phyloP scores from a whole-genome alignment of 2,888 invertebrate genomes.

The Argyra leucocephala region DNA sequence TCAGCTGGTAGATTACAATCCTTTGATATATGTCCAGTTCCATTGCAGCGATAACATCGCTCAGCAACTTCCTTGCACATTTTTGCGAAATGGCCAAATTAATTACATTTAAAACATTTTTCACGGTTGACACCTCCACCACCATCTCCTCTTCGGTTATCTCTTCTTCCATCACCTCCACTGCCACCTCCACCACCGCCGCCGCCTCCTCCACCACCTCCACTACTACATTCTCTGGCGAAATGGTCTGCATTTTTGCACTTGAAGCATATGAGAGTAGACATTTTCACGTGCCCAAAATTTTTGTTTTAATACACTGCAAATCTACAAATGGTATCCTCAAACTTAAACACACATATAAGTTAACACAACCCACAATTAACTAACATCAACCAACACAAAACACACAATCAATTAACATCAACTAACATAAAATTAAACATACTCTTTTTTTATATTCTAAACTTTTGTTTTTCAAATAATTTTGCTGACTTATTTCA shows the following conservation, averaged over 20 bases:
- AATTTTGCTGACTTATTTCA: too few relatives aligned
- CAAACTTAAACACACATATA: not conserved
- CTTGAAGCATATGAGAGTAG: conserved; percentile 82
- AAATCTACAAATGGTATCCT: not conserved
- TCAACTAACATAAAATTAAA: too few relatives aligned
- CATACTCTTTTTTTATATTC: too few relatives aligned
- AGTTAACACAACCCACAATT: too few relatives aligned
- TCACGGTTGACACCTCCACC: conserved; percentile 56
- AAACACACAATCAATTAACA: too few relatives aligned
- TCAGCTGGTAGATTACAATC: conserved; percentile 78
- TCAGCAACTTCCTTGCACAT: conserved; percentile 91
- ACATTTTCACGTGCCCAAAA: conserved; percentile 31
- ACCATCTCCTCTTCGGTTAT: conserved; percentile 39
- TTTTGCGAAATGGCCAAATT: conserved; percentile 84
- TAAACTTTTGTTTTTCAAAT: too few relatives aligned
- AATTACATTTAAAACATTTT: conserved; percentile 94
- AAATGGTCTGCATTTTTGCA: too few relatives aligned
- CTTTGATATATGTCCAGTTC: conserved; percentile 83
- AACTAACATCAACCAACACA: too few relatives aligned
- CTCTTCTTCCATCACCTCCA: conserved; percentile 43
- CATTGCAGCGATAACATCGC: conserved; percentile 62
- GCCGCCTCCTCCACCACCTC: too few relatives aligned
- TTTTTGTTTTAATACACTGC: not conserved
- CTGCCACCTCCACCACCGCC: conserved; percentile 43
- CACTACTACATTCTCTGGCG: conserved; percentile 56